Percentiles rank a stretch among this genome's conserved stretches.
Conservation (phyloP, 1,140 invertebrate species). For the Globodera rostochiensis region DNA sequence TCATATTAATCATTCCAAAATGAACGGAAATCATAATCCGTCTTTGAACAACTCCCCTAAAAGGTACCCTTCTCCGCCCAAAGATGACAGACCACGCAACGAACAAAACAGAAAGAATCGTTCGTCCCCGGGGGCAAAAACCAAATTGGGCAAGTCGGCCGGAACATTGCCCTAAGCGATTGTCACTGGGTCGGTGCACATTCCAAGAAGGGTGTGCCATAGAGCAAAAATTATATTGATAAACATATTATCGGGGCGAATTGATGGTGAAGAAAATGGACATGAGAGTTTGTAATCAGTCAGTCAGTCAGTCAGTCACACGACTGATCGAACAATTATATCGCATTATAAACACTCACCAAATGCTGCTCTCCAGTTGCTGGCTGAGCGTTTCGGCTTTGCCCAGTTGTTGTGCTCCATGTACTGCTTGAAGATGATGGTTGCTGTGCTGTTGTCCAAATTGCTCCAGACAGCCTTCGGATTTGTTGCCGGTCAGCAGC, state of each 20-base stretch:
- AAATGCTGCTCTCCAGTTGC: conserved; percentile 22
- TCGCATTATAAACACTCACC: conserved; percentile 1
- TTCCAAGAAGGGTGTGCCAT: background rate
- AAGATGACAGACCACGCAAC: background rate
- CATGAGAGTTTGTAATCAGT: background rate
- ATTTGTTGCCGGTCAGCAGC: conserved; percentile 12
- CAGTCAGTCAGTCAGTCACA: background rate
- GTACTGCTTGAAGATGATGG: background rate
- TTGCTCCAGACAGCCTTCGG: conserved; percentile 22
- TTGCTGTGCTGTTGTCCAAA: conserved; percentile 24
- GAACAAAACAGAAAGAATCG: background rate
- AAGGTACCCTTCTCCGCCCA: background rate
- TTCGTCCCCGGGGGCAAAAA: background rate
- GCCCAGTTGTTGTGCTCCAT: background rate
- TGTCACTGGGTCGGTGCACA: background rate
- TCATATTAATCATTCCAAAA: too few species aligned
- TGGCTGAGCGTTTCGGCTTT: background rate
- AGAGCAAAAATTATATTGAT: background rate
- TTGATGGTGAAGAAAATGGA: background rate
- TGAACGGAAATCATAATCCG: too few species aligned
- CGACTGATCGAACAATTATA: background rate
- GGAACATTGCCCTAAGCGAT: background rate
- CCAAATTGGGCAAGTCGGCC: background rate
- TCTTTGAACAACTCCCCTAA: background rate
- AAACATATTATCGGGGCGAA: background rate